Evolutionary conservation across 64 coral and sea anemone species (phyloP).

Genomic region (Pachyseris speciosa): DNA sequence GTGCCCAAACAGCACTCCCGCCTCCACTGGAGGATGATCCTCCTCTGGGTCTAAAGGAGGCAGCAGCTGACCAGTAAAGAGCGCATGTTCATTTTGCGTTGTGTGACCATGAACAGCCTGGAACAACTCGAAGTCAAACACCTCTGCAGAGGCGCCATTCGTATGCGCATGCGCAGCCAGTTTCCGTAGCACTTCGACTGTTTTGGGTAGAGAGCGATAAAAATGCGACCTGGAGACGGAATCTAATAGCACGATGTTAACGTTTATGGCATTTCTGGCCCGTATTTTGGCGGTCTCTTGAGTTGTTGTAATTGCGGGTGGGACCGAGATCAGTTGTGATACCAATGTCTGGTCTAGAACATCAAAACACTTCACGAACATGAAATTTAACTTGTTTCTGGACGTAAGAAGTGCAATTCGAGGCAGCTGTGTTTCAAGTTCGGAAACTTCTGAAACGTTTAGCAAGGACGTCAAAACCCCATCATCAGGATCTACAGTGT

Average conservation of each 20-base stretch:
- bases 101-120: conserved; percentile 95
- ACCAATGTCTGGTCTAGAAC: not conserved
- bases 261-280: conserved; percentile 64
- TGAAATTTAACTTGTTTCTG: conserved; percentile 54
- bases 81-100: conserved; percentile 78
- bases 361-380: conserved; percentile 70
- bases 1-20: conserved; percentile 69
- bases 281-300: conserved; percentile 17
- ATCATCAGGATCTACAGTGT: conserved; percentile 46
- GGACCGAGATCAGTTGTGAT: conserved; percentile 74
- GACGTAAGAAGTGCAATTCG: not conserved
- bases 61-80: conserved; percentile 80
- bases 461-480: conserved; percentile 25
- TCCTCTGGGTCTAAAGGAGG: conserved; percentile 17
- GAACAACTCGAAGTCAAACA: conserved; percentile 93
- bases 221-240: conserved; percentile 90
- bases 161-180: not conserved
- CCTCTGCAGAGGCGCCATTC: not conserved
- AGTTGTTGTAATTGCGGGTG: conserved; percentile 13
- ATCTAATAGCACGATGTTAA: conserved; percentile 89
- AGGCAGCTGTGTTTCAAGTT: conserved; percentile 65
- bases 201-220: conserved; percentile 92
- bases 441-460: conserved; percentile 27
- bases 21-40: conserved; percentile 50
- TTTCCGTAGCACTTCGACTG: conserved; percentile 53